phyloP scores from a whole-genome alignment of 2,113 vertebrate species.

The Myotis brandtii region DNA sequence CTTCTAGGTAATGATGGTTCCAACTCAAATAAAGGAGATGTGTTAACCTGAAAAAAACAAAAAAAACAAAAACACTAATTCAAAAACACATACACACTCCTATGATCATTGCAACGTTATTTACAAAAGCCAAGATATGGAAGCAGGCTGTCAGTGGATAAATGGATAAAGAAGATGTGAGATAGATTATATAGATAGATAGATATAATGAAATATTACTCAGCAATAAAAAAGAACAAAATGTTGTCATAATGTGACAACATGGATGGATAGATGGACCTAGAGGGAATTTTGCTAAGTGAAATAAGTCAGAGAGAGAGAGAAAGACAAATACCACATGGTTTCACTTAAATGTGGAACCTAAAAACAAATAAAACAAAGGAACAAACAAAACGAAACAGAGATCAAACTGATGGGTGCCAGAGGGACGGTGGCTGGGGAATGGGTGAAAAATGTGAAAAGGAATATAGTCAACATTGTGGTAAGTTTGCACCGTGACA shows the following conservation, averaged over 20 bases:
- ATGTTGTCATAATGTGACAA: not conserved
- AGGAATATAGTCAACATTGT: not conserved
- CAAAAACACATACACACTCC: not conserved
- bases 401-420: not conserved
- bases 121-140: not conserved
- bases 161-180: too few relatives aligned
- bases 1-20: not conserved
- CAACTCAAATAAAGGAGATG: too few relatives aligned
- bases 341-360: not conserved
- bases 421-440: not conserved
- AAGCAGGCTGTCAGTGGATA: not conserved
- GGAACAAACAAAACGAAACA: not conserved
- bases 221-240: not conserved
- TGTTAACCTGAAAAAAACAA: not conserved
- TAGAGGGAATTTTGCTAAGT: not conserved
- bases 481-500: not conserved
- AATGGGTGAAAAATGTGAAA: not conserved
- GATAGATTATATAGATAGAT: too few relatives aligned
- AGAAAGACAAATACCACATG: not conserved
- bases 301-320: not conserved
- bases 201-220: not conserved
- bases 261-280: not conserved
- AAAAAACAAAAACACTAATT: not conserved
- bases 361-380: not conserved
- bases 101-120: not conserved